These are phyloP conservation scores for Teleiodes luculella DNA, from an alignment of 2,888 invertebrate species.

Conservation along the genomic window DNA sequence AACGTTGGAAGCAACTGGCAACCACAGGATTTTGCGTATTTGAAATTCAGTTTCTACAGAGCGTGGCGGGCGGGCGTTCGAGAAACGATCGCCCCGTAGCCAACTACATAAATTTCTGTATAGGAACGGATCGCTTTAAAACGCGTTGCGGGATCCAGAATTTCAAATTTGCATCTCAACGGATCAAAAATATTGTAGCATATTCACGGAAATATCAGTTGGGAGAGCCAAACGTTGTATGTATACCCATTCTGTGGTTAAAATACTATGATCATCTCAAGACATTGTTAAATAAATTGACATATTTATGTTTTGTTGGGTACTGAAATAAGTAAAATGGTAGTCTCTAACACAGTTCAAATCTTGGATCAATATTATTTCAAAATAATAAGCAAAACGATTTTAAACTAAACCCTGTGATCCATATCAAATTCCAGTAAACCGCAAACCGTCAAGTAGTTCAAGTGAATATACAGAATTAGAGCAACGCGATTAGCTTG, in stretches of 20 bases:
- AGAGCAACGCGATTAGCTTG: slow-evolving; percentile 13
- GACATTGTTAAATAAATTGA: too few species aligned
- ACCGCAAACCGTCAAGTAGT: slow-evolving; percentile 4
- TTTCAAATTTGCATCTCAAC: slow-evolving; percentile 49
- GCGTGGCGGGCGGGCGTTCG: slow-evolving; percentile 44
- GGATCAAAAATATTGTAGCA: slow-evolving; percentile 29
- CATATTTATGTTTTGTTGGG: too few species aligned
- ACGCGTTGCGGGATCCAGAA: slow-evolving; percentile 45
- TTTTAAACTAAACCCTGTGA: not conserved
- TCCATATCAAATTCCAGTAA: not conserved
- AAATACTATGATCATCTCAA: too few species aligned
- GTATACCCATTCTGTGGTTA: not conserved
- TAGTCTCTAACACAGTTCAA: too few species aligned
- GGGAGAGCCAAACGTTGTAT: slow-evolving; percentile 7
- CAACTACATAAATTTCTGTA: slow-evolving; percentile 39
- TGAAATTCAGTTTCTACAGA: slow-evolving; percentile 66
- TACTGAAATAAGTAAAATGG: too few species aligned
- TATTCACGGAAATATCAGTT: slow-evolving; percentile 13
- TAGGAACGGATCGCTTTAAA: slow-evolving; percentile 55
- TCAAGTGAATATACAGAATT: slow-evolving; percentile 9
- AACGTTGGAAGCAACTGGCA: slow-evolving; percentile 58
- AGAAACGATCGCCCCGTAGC: slow-evolving; percentile 47
- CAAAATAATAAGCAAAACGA: not conserved
- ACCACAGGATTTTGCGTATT: slow-evolving; percentile 69
- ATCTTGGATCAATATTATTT: not conserved